Evolutionary conservation across 2,888 invertebrate genomes (phyloP).

Genomic region (Cryptus viduatorius): DNA sequence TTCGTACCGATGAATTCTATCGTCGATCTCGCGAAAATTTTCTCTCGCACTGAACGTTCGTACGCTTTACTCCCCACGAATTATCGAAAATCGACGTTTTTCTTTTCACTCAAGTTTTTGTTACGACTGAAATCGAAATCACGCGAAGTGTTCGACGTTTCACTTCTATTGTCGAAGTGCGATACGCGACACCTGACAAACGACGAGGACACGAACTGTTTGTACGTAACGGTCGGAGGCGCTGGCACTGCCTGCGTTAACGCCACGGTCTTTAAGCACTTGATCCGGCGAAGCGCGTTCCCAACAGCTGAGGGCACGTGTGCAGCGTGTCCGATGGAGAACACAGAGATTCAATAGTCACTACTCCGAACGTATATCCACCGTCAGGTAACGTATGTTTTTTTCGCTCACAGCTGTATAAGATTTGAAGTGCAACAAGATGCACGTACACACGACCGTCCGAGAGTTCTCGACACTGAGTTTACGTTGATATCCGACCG

Average conservation of each 20-base stretch:
- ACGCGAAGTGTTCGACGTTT: too few relatives aligned
- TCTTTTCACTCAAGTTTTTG: too few relatives aligned
- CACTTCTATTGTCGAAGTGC: too few relatives aligned
- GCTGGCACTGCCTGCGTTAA: conserved; percentile 2
- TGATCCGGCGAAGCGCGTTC: conserved; percentile 39
- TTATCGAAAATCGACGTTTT: too few relatives aligned
- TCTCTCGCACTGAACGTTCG: too few relatives aligned
- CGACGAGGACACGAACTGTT: too few relatives aligned
- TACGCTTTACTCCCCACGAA: too few relatives aligned
- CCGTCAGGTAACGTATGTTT: too few relatives aligned
- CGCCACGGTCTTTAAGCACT: conserved; percentile 62
- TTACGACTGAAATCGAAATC: too few relatives aligned
- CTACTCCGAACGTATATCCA: background rate
- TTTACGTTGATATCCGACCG: conserved; percentile 32
- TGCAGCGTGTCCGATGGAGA: background rate
- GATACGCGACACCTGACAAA: too few relatives aligned
- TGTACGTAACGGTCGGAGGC: background rate
- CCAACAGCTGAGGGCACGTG: conserved; percentile 11
- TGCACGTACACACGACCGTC: background rate
- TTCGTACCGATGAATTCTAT: background rate
- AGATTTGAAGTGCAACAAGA: background rate
- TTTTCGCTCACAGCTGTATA: too few relatives aligned
- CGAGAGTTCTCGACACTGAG: background rate
- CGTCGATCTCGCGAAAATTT: background rate
- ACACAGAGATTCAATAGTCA: background rate